phyloP scores from a whole-genome alignment of 2,888 invertebrate genomes.

The Gibbula magus region DNA sequence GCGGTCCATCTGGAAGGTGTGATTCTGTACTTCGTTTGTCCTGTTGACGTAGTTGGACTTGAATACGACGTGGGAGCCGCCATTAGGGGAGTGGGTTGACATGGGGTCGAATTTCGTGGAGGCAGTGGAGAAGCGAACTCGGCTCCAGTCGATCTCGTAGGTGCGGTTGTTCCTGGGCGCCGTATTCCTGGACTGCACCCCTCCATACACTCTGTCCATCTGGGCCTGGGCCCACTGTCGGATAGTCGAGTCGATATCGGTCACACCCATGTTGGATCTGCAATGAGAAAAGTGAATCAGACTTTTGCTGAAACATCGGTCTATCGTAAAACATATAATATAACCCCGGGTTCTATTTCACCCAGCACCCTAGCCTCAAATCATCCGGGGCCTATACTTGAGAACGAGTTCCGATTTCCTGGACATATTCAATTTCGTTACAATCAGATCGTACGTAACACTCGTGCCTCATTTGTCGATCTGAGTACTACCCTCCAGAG shows the following conservation, averaged over 20 bases:
- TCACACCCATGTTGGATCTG: background rate
- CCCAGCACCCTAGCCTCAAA: too few relatives aligned
- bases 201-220: background rate
- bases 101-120: background rate
- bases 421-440: too few relatives aligned
- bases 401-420: too few relatives aligned
- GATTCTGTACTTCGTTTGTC: background rate
- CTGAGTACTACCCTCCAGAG: too few relatives aligned
- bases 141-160: background rate
- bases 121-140: background rate
- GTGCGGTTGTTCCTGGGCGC: background rate
- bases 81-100: background rate
- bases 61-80: background rate
- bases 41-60: background rate
- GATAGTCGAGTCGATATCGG: background rate
- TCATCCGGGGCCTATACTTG: too few relatives aligned
- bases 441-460: too few relatives aligned
- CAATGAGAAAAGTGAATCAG: background rate
- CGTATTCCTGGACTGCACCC: too few relatives aligned
- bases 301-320: too few relatives aligned
- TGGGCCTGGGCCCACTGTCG: background rate
- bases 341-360: too few relatives aligned
- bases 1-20: slow-evolving; percentile 1
- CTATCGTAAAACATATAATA: too few relatives aligned
- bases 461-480: too few relatives aligned